These are phyloP conservation scores for Glossosoma conforme DNA, from an alignment of 1,140 invertebrate species.

Conservation along the genomic window DNA sequence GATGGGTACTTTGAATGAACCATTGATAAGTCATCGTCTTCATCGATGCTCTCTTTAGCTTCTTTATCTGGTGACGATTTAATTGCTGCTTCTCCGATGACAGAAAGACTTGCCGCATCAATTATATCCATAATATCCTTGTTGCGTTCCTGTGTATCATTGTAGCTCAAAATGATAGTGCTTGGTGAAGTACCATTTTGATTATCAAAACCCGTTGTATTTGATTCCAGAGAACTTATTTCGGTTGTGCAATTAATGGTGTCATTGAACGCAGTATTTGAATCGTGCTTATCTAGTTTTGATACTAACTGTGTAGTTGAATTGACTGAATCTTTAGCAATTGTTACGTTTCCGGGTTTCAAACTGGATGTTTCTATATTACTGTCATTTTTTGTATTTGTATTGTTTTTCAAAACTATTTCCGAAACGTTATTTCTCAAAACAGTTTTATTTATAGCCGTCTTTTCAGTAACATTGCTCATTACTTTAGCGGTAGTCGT, in stretches of 20 bases:
- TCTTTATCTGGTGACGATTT: constrained; percentile 3
- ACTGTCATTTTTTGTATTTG: constrained; percentile 7
- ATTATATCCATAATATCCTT: constrained; percentile 6
- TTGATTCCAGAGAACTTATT: constrained; percentile 17
- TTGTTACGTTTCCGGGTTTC: too few species aligned
- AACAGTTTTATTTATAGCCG: neutral
- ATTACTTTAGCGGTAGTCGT: neutral
- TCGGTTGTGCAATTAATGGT: constrained; percentile 29
- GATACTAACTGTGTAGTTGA: too few species aligned
- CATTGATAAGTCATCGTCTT: constrained; percentile 16
- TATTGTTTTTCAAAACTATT: neutral
- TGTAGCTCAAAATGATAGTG: constrained; percentile 4
- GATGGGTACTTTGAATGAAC: constrained; percentile 22
- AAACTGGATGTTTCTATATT: neutral
- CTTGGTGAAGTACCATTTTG: constrained; percentile 2
- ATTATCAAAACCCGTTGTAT: constrained; percentile 1
- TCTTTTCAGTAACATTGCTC: neutral
- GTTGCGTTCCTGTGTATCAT: constrained; percentile 26
- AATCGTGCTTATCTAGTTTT: neutral
- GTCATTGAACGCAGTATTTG: constrained; percentile 27
- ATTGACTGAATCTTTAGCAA: too few species aligned
- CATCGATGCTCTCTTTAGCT: constrained; percentile 1
- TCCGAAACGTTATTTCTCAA: neutral
- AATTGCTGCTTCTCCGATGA: constrained; percentile 1
- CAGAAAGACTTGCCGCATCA: constrained; percentile 4